phyloP scores from a whole-genome alignment of 2,113 vertebrate genomes.

The Dromas ardeola region DNA sequence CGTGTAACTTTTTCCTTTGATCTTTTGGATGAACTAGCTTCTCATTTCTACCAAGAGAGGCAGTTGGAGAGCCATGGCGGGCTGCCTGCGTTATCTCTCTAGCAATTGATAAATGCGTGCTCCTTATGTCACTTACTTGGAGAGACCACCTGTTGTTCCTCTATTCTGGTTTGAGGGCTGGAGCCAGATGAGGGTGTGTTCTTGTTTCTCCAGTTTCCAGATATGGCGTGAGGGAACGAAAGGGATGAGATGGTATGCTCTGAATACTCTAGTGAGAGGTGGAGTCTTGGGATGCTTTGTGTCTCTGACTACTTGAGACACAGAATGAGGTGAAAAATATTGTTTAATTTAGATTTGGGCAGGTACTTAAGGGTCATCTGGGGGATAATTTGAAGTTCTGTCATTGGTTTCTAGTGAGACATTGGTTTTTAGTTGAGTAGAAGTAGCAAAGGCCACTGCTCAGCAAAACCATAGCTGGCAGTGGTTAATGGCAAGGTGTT shows the following conservation, averaged over 20 bases:
- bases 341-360: neutral
- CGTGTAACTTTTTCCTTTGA: neutral
- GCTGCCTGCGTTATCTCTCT: neutral
- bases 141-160: neutral
- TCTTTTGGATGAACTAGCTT: neutral
- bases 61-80: neutral
- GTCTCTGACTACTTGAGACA: neutral
- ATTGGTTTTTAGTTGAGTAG: neutral
- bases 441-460: neutral
- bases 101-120: neutral
- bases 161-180: neutral
- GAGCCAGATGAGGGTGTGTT: neutral
- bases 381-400: neutral
- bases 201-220: neutral
- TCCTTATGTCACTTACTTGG: neutral
- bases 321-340: neutral
- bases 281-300: neutral
- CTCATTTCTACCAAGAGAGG: neutral
- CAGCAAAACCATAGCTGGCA: neutral
- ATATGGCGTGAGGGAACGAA: neutral
- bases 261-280: neutral
- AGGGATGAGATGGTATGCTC: neutral
- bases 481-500: neutral
- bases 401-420: neutral
- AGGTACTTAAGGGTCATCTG: neutral